These are phyloP conservation scores for Psylliodes chrysocephalus DNA, from an alignment of 2,888 invertebrate genomes.

Conservation along the genomic window DNA sequence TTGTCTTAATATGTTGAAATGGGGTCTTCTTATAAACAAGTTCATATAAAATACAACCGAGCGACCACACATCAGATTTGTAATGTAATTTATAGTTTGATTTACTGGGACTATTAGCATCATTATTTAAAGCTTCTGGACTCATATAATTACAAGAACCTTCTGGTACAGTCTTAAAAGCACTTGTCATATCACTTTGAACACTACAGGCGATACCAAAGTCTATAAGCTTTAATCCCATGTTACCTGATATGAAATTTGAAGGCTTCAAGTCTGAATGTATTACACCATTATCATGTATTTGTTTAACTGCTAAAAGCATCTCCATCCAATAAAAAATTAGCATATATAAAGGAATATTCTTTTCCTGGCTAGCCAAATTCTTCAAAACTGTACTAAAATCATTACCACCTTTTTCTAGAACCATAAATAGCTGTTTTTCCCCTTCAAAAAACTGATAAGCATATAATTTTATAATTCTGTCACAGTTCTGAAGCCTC, in stretches of 20 bases:
- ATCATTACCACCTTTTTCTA: slow-evolving; percentile 95
- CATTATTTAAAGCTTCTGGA: slow-evolving; percentile 87
- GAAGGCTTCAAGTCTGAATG: slow-evolving; percentile 98
- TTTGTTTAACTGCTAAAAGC: slow-evolving; percentile 89
- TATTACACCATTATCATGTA: slow-evolving; percentile 85
- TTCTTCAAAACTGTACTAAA: slow-evolving; percentile 78
- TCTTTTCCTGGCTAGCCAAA: slow-evolving; percentile 62
- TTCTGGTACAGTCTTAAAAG: slow-evolving; percentile 82
- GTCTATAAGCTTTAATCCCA: slow-evolving; percentile 92
- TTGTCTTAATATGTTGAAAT: slow-evolving; percentile 77
- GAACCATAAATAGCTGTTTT: slow-evolving; percentile 81
- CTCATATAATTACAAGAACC: slow-evolving; percentile 97
- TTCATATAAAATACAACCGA: slow-evolving; percentile 96
- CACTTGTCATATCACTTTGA: slow-evolving; percentile 88
- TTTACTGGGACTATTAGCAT: slow-evolving; percentile 64
- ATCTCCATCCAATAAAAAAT: slow-evolving; percentile 94
- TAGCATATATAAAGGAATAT: slow-evolving; percentile 79
- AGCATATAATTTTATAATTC: slow-evolving; percentile 86
- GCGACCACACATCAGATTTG: slow-evolving; percentile 96
- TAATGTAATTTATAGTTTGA: slow-evolving; percentile 72
- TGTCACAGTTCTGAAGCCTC: slow-evolving; percentile 82
- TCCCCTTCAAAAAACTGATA: slow-evolving; percentile 76
- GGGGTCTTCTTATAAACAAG: slow-evolving; percentile 91
- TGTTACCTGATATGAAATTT: slow-evolving; percentile 90
- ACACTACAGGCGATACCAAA: slow-evolving; percentile 95